Base-by-base conservation (phyloP, 2,113 vertebrate genomes). In the Lamprologus ornatipinnis region DNA sequence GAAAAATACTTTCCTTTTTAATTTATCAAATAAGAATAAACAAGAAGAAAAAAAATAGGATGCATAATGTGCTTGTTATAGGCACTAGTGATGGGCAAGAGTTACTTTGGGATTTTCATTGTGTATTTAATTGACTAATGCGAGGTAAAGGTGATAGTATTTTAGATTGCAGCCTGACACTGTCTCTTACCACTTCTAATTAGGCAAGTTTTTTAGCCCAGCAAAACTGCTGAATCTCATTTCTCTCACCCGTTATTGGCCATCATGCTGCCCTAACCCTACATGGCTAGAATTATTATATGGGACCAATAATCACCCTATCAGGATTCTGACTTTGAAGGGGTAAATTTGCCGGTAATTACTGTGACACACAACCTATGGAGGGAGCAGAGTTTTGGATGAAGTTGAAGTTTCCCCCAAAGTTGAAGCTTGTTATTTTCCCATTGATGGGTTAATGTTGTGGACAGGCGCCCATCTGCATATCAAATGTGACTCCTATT, bases 201-300 rank as follows among this genome's bases (percentile, higher is more conserved):
- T 97, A 97, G 96, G 96, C 95, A 97, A 95, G 96, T 96, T 97
- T 97, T 68, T 95, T 95, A 94, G 95, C 95, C 81, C 94, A 94
- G 95, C 90, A 88, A 96, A 97, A 97, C 91, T 95, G 96, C 97
- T 97, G 97, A 98, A 95, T 97, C 92, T 96, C 91, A 89, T 97
- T 96, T 95, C 85, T 82, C 83, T 79, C 85, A 91, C 94, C 91
- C 95, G 94, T 97, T 96, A 96, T 96, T 95, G 94, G 95, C 93
- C 96, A 96, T 96, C 92, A 9, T 90, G 81, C 91, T 96, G 97
- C 97, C 96, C 82, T 70, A 88, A 86, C 31, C 89, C 89, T 89
- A 83, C 91, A 93, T 96, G 97, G 97, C 96, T 97, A 94, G 95
- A 97, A 97, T 97, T 96, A 96, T 96, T 97, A 97, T 97, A 96